phyloP scores from a whole-genome alignment of 2,888 invertebrate genomes.

The Leptopterna dolabrata region DNA sequence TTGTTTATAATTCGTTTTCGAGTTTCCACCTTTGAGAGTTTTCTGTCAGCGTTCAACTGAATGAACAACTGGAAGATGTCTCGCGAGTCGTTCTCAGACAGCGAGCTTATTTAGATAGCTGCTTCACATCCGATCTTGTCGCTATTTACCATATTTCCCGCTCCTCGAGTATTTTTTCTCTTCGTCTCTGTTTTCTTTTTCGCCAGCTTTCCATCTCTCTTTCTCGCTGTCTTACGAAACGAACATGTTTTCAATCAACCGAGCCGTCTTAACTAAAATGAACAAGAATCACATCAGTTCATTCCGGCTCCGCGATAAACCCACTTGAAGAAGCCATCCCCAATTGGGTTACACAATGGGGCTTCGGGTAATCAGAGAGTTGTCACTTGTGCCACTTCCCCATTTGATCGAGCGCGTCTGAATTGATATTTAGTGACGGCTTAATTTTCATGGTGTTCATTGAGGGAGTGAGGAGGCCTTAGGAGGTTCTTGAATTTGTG shows the following conservation, averaged over 20 bases:
- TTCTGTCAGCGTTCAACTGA: too few species aligned
- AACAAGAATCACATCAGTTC: not conserved
- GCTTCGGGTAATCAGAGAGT: not conserved
- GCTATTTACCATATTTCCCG: too few species aligned
- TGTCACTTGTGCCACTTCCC: slow-evolving; percentile 12
- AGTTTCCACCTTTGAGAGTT: too few species aligned
- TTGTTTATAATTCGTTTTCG: too few species aligned
- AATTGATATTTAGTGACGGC: slow-evolving; percentile 32
- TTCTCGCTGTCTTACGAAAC: not conserved
- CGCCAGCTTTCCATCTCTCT: too few species aligned
- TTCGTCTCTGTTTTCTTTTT: too few species aligned
- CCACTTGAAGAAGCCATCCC: not conserved
- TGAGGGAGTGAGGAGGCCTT: too few species aligned
- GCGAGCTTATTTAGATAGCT: too few species aligned
- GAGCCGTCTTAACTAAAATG: not conserved
- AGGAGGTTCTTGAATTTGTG: not conserved
- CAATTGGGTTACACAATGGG: slow-evolving; percentile 8
- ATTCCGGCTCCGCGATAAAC: not conserved
- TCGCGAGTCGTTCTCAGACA: too few species aligned
- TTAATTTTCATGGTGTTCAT: slow-evolving; percentile 5
- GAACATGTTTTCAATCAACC: not conserved
- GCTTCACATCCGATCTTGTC: too few species aligned
- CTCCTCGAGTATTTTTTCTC: too few species aligned
- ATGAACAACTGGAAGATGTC: too few species aligned
- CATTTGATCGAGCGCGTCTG: not conserved